Percentiles rank a stretch among this genome's conserved stretches.
Evolutionary conservation across 2,888 invertebrate genomes (phyloP).

Genomic region (Spodoptera picta): DNA sequence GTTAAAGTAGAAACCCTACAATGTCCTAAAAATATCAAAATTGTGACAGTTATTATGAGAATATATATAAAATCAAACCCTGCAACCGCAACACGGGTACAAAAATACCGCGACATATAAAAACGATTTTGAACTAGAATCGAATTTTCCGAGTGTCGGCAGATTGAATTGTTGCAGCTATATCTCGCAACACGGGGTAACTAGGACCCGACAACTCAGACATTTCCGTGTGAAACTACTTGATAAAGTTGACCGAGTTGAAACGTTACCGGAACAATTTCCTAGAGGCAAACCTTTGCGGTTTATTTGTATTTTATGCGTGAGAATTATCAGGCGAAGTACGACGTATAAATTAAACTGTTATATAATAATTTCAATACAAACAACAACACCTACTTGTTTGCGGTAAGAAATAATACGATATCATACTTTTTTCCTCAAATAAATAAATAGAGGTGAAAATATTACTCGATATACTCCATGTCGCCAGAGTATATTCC

Average conservation of each 20-base stretch:
- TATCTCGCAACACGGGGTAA: constrained; percentile 61
- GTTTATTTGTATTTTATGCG: constrained; percentile 23
- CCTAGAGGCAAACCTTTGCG: constrained; percentile 4
- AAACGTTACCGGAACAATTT: constrained; percentile 38
- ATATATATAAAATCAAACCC: constrained; percentile 44
- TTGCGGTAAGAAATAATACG: too few relatives aligned
- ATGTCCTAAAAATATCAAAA: too few relatives aligned
- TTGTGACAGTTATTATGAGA: constrained; percentile 12
- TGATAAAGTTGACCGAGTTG: constrained; percentile 56
- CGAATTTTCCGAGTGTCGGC: constrained; percentile 64
- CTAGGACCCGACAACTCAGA: constrained; percentile 48
- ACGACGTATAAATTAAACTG: too few relatives aligned
- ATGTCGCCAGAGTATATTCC: too few relatives aligned
- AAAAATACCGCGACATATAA: constrained; percentile 53
- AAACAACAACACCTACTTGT: too few relatives aligned
- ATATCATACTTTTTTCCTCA: too few relatives aligned
- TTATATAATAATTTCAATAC: too few relatives aligned
- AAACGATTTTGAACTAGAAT: constrained; percentile 58
- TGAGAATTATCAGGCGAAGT: background rate
- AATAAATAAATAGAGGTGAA: too few relatives aligned
- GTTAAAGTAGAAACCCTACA: too few relatives aligned
- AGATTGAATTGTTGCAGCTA: constrained; percentile 69
- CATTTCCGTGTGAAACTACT: constrained; percentile 55
- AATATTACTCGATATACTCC: too few relatives aligned
- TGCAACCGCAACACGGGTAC: constrained; percentile 45